Evolutionary conservation across 2,888 invertebrate species (phyloP), one percentile per base, ranked within the genome.

Genomic region (Pachliopta kotzebuea): DNA sequence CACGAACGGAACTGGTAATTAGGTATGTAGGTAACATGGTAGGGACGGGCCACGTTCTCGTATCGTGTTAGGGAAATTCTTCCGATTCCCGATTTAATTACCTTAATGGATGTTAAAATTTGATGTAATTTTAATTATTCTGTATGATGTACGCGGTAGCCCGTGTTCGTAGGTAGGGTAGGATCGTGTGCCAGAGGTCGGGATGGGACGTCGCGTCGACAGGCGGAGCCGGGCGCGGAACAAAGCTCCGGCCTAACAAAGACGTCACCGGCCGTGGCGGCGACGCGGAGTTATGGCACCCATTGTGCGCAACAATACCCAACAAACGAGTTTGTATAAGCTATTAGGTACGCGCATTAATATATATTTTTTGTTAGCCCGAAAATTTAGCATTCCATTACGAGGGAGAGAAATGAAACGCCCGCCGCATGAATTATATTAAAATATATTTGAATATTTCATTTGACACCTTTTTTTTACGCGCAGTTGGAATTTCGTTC

Each of bases 361-460:
- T 91, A 91, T 91, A 90, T 91, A 90, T 91, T 91, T 91, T 91
- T 90, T 91, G 91, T 89, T 88, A 87, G 84, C 88, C 90, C 86
- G 88, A 90, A 90, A 90, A 91, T 91, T 91, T 90, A 87, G 91
- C 91, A 90, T 91, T 91, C 91, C 91, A 90, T 91, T 91, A 91
- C 90, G 86, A 85, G 91, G 91, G 90, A 90, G 90, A 89, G 91
- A 90, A 90, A 91, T 91, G 90, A 90, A 91, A 91, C 89, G 90
- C 90, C 89, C 89, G 91, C 90, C 88, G 90, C 90, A 90, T 91
- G 91, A 91, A 91, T 91, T 91, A 91, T 91, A 91, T 91, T 91
- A 91, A 90, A 91, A 91, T 91, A 91, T 90, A 91, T 91, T 91
- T 91, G 91, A 91, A 91, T 91, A 91, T 91, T 91, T 91, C 91